These are phyloP conservation scores for Trogon melanurus DNA, from an alignment of 2,113 vertebrate genomes.

Conservation along the genomic window DNA sequence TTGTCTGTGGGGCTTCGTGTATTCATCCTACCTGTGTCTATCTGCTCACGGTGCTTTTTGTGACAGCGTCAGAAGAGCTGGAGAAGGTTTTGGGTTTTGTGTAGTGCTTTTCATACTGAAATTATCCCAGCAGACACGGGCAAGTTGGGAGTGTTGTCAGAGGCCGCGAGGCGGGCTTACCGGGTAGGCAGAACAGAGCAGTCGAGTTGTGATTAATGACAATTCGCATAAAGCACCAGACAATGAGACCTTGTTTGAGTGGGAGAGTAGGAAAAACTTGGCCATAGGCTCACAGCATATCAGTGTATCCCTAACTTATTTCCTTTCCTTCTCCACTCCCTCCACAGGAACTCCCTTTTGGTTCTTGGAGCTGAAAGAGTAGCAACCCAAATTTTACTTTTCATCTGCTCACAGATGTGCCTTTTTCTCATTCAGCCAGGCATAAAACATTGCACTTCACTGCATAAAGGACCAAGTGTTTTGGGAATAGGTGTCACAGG, in stretches of 20 bases:
- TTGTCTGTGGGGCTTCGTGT: not conserved
- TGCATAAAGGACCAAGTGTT: not conserved
- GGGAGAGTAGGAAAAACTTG: not conserved
- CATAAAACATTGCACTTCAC: not conserved
- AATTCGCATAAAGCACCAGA: not conserved
- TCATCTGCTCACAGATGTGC: not conserved
- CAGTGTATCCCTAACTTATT: not conserved
- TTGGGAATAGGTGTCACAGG: not conserved
- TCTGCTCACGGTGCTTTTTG: not conserved
- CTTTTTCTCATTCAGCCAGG: not conserved
- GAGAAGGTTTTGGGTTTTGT: not conserved
- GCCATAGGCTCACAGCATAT: not conserved
- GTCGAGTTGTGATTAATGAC: not conserved
- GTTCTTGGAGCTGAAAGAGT: not conserved
- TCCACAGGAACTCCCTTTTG: not conserved
- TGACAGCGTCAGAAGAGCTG: not conserved
- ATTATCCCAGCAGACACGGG: not conserved
- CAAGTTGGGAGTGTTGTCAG: constrained; percentile 4
- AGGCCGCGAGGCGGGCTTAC: not conserved
- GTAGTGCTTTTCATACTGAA: not conserved
- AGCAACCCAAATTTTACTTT: not conserved
- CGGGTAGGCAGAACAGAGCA: not conserved
- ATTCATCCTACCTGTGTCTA: not conserved
- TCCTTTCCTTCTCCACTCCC: not conserved
- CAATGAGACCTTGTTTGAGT: not conserved